Evolutionary conservation across 1,140 invertebrate species (phyloP).

Genomic region (Glossosoma conforme): DNA sequence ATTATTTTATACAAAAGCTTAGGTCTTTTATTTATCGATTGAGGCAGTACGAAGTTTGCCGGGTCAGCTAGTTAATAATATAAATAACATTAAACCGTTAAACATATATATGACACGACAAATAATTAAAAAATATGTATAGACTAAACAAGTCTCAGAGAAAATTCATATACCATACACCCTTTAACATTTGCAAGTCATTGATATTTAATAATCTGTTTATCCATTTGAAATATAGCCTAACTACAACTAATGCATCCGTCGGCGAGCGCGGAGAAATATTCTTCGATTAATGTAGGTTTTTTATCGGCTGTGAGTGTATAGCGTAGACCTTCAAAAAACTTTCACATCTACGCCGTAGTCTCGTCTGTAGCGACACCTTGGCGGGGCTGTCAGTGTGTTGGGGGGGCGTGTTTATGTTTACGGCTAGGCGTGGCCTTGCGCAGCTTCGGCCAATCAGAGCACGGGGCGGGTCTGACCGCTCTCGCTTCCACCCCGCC

Average conservation of each 20-base stretch:
- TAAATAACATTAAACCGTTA: no score
- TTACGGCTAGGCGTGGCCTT: constrained; percentile 23
- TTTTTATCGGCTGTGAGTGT: constrained; percentile 5
- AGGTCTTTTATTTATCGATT: no score
- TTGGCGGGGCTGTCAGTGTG: constrained; percentile 9
- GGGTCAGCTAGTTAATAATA: no score
- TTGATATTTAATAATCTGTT: no score
- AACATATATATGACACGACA: no score
- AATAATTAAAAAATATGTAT: no score
- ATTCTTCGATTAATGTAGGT: no score
- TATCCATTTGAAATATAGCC: not conserved
- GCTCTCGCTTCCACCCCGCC: not conserved
- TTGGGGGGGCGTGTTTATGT: constrained; percentile 18
- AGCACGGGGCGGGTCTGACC: constrained; percentile 13
- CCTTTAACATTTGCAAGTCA: no score
- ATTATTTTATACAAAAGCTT: no score
- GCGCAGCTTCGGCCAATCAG: constrained; percentile 18
- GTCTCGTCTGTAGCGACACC: constrained; percentile 12
- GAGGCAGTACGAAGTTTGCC: no score
- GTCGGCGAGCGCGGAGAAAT: not conserved
- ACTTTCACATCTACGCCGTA: constrained; percentile 5
- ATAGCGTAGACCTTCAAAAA: constrained; percentile 8
- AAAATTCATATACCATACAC: no score
- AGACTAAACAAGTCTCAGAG: no score
- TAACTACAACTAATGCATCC: not conserved